Conservation (phyloP, 2,797 vertebrate species). For the Microchirus variegatus region DNA sequence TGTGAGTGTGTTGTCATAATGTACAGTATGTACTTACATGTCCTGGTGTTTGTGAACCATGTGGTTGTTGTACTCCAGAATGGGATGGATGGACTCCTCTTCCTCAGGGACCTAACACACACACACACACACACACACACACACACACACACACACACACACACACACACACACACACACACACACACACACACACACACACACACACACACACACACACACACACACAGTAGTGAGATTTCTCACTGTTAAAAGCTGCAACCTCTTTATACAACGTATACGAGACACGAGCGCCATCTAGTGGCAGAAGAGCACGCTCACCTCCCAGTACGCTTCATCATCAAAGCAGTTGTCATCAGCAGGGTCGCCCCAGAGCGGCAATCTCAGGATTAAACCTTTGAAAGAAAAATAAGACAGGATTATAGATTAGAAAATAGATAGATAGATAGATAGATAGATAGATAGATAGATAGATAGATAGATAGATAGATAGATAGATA, state of each 20-base stretch:
- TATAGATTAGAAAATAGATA: background rate
- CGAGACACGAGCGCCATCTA: constrained; percentile 31
- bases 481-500: too few relatives aligned
- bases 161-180: too few relatives aligned
- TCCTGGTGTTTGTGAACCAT: constrained; percentile 71
- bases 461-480: too few relatives aligned
- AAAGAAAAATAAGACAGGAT: constrained; percentile 2
- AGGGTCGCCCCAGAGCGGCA: constrained; percentile 91
- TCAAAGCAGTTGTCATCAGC: constrained; percentile 93
- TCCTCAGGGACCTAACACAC: constrained; percentile 86
- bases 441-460: background rate
- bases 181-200: too few relatives aligned
- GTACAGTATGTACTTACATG: constrained; percentile 67
- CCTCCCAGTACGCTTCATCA: constrained; percentile 95
- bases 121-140: background rate
- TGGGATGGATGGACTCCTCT: constrained; percentile 80
- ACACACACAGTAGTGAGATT: constrained; percentile 2
- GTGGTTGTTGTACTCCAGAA: constrained; percentile 82
- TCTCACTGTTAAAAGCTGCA: too few relatives aligned
- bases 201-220: constrained; percentile 6
- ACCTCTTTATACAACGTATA: background rate
- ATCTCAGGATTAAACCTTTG: constrained; percentile 87
- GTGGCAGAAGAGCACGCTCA: constrained; percentile 64
- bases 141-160: too few relatives aligned
- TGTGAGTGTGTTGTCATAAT: background rate